A percentile compares a stretch with the other conserved stretches of the same genome.
These are phyloP conservation scores for Alloscopus bannaensis DNA, from an alignment of 2,888 invertebrate species.

Conservation along the genomic window DNA sequence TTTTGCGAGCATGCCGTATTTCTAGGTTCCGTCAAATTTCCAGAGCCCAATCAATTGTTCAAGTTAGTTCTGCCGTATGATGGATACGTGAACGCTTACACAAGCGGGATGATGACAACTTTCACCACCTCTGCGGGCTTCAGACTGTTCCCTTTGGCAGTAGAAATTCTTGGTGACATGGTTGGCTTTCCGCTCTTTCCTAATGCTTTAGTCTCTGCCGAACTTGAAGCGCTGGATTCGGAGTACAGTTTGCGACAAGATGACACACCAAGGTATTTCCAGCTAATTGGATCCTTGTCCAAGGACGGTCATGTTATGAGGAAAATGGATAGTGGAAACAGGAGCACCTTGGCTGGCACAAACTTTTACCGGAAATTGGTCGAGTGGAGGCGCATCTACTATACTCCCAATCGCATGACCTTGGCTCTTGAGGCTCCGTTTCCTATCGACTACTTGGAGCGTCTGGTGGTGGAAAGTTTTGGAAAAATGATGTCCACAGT, in stretches of 20 bases:
- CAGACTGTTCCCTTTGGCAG: conserved; percentile 39
- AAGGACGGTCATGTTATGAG: conserved; percentile 57
- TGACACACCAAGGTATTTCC: conserved; percentile 53
- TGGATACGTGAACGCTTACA: conserved; percentile 57
- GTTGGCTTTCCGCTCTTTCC: conserved; percentile 47
- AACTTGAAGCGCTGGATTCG: conserved; percentile 61
- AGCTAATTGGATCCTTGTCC: conserved; percentile 38
- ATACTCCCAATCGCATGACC: conserved; percentile 57
- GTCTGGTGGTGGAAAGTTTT: conserved; percentile 44
- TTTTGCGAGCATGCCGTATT: conserved; percentile 65
- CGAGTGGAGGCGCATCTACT: conserved; percentile 51
- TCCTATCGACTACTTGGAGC: conserved; percentile 36
- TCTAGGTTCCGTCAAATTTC: conserved; percentile 61
- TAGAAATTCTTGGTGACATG: conserved; percentile 50
- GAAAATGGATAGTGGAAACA: conserved; percentile 59
- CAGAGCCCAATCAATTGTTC: conserved; percentile 48
- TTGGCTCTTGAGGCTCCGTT: conserved; percentile 62
- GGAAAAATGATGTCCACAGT: conserved; percentile 16
- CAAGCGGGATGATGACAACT: conserved; percentile 50
- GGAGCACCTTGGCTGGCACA: conserved; percentile 38
- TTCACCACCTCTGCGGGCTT: conserved; percentile 38
- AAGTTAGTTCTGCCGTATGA: conserved; percentile 49
- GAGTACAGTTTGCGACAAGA: conserved; percentile 61
- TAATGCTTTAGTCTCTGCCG: conserved; percentile 45
- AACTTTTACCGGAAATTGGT: conserved; percentile 44